Base-by-base conservation (phyloP, 2,888 invertebrate species). In the Carterocephalus palaemon region DNA sequence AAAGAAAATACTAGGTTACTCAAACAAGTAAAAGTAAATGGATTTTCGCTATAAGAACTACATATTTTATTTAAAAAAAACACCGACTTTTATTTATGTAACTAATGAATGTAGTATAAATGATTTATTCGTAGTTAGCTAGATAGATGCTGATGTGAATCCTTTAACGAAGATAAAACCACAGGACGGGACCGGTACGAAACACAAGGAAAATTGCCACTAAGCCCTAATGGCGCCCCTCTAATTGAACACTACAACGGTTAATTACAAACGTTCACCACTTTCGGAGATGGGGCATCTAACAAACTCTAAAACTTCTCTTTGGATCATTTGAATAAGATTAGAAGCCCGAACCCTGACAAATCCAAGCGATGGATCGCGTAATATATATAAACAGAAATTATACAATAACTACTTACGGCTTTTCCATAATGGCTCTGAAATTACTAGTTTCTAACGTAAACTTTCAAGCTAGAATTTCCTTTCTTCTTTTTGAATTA, bases 31-130 rank as follows among this genome's bases (percentile, higher is more conserved):
- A n/a, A n/a, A n/a, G n/a, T n/a, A n/a, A n/a, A n/a, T n/a, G n/a
- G n/a, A n/a, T n/a, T 46, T 52, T 45, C 49, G 42, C 52, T 57
- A 62, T 56, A 57, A 57, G 64, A 68, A 67, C 19, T 54, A 62
- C 59, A 53, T 58, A n/a, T n/a, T n/a, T n/a, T n/a, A n/a, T n/a
- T n/a, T n/a, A n/a, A n/a, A n/a, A n/a, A n/a, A n/a, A n/a, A n/a
- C n/a, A n/a, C n/a, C n/a, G n/a, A n/a, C n/a, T n/a, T n/a, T n/a
- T n/a, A n/a, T n/a, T n/a, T n/a, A n/a, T n/a, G n/a, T n/a, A n/a
- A n/a, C n/a, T n/a, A n/a, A n/a, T n/a, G n/a, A n/a, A n/a, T n/a
- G n/a, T n/a, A n/a, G n/a, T n/a, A n/a, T n/a, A n/a, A n/a, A n/a
- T n/a, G n/a, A n/a, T n/a, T n/a, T n/a, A 28, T 28, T 28, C 7